These are phyloP conservation scores for Crax fasciolata DNA, from an alignment of 2,797 vertebrate genomes.

Conservation along the genomic window DNA sequence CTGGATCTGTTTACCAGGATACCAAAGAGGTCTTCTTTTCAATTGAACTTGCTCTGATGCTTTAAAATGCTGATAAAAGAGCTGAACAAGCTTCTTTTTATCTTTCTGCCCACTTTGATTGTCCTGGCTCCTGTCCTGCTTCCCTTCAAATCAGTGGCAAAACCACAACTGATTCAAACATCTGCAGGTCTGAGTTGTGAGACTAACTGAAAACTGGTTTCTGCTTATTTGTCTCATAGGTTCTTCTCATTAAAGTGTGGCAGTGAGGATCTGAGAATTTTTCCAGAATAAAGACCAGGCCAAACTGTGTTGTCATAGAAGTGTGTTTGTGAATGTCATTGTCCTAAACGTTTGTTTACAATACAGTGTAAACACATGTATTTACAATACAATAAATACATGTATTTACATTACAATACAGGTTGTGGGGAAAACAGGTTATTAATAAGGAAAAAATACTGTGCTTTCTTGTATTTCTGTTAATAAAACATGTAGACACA, in stretches of 20 bases:
- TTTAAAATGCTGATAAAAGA: constrained; percentile 16
- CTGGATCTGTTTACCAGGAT: constrained; percentile 6
- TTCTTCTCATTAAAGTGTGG: neutral
- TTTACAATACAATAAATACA: no score
- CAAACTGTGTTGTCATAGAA: neutral
- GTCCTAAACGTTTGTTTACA: neutral
- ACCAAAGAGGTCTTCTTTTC: neutral
- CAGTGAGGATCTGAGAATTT: neutral
- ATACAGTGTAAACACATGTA: neutral
- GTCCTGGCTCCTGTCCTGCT: neutral
- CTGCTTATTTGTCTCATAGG: neutral
- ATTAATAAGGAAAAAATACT: neutral
- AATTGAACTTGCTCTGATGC: neutral
- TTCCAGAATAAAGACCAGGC: neutral
- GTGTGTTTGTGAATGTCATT: neutral
- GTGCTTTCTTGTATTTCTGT: neutral
- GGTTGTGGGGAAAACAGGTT: neutral
- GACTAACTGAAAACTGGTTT: constrained; percentile 3
- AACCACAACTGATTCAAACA: neutral
- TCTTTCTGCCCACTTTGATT: neutral
- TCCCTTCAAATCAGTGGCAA: neutral
- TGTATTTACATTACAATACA: neutral
- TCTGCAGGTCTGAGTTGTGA: neutral
- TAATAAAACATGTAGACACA: neutral
- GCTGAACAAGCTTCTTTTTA: neutral